Base-by-base conservation (phyloP, 1,140 invertebrate species). In the Caenorhabditis latens region DNA sequence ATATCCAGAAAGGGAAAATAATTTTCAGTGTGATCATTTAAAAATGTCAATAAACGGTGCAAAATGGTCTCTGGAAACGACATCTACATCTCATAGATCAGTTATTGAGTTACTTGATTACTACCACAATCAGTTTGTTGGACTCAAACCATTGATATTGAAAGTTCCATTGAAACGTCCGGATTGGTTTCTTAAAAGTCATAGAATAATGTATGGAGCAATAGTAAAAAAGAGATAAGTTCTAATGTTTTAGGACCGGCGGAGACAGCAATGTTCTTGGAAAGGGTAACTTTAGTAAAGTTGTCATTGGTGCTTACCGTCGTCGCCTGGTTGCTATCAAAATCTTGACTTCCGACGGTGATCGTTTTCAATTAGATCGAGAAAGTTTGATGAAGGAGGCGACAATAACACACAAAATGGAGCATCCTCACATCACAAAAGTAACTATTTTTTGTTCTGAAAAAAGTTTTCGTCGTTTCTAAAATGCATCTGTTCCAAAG, bases 381-480 rank as follows among this genome's bases (percentile, higher is more conserved):
- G 67, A 75, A 46, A 13, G 13, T 6, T 14, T 75, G 16, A 43
- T 75, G 67, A 75, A 75, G 19, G 67, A 75, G 19, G 67, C 67
- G 4, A 46, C 7, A 14, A 46, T 46, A 8, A 75, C 46, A 42
- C 4, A 46, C n/a, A 16, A 75, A 9, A 13, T 75, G n/a, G 42
- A 75, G n/a, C 67, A 75, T 75, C 67, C 67, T 19, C 46, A 75
- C 9, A 75, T 75, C 67, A 75, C 67, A 75, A 75, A 75, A 19
- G 63, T 58, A n/a, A n/a, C 16, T 8, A 58, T n/a, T n/a, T 21
- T 58, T 58, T n/a, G 4, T 58, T n/a, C 19, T 19, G 8, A 58
- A 58, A 4, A 53, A 32, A n/a, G n/a, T 32, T 32, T 32, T 32
- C 2, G 32, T 32, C 32, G 32, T 4, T 53, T 53, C 16, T 9